Percentiles rank a stretch among this genome's conserved stretches.
phyloP scores from a whole-genome alignment of 2,888 invertebrate genomes.

The Andrena trimmerana region DNA sequence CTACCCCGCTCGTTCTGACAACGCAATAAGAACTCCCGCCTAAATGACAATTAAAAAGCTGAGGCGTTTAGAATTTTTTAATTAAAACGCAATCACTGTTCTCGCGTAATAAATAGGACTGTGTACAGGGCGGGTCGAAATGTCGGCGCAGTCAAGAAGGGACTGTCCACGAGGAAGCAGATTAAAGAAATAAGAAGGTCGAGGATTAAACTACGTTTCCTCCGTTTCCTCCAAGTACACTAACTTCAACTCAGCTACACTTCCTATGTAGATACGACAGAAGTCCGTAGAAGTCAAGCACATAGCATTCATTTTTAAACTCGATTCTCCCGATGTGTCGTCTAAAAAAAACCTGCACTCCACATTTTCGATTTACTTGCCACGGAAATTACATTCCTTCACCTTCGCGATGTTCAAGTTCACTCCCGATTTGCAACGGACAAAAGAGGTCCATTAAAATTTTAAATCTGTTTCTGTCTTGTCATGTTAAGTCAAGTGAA shows the following conservation, averaged over 20 bases:
- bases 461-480: background rate
- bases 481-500: background rate
- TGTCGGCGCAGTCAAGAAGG: background rate
- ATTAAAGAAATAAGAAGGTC: background rate
- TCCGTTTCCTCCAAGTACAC: background rate
- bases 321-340: conserved; percentile 16
- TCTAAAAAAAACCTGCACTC: background rate
- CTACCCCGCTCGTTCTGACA: background rate
- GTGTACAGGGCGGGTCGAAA: background rate
- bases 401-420: no score
- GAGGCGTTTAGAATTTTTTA: conserved; percentile 32
- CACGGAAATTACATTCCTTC: background rate
- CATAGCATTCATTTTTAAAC: conserved; percentile 23
- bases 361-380: conserved; percentile 11
- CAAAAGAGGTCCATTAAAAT: background rate
- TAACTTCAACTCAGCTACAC: background rate
- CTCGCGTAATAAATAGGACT: background rate
- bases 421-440: background rate
- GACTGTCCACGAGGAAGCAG: background rate
- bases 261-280: conserved; percentile 16
- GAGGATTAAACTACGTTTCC: background rate
- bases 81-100: conserved; percentile 25
- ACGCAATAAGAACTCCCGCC: conserved; percentile 5
- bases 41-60: conserved; percentile 13
- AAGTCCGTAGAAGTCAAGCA: conserved; percentile 4